Base-by-base conservation (phyloP, 2,113 vertebrate species). In the Campylomormyrus tamandua region DNA sequence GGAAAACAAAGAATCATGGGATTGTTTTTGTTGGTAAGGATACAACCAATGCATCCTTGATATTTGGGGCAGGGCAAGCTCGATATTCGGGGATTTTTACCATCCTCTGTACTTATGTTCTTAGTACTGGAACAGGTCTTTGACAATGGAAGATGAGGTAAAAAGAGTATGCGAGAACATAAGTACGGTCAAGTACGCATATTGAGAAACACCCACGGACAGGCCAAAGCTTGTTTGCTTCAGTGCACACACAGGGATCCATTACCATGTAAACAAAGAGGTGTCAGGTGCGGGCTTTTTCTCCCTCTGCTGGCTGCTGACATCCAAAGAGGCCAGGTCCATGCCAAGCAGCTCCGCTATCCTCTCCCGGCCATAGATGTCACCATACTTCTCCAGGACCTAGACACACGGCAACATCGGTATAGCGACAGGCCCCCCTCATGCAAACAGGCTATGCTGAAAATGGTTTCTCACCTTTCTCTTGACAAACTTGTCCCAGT, bases 401-500 rank as follows among this genome's bases (percentile, higher is more conserved):
- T 98, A 88, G 5, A 90, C 3, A 24, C 31, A 48, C 31, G 7
- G 19, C 3, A 5, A 42, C 3, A 49, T 89, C 70, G 56, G 24
- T 53, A 17, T 21, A 31, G 15, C 10, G 2, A 35, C 15, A 21
- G 83, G 15, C 8, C 50, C 8, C 50, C 27, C 13, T 9, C 52
- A 88, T 15, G n/a, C 58, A 48, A 48, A 49, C 21, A 11, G 42
- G 5, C 74, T 48, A 10, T n/a, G 35, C 15, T 7, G 15, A 19
- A 53, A 7, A 1, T 48, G 3, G n/a, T 5, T n/a, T 74, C 95
- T 95, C 91, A 98, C 98, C 96, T 98, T 98, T 93, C 97, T 95
- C 91, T 98, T 98, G 77, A 98, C 97, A 95, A 98, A 98, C 94
- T 98, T 98, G 95, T 98, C 98, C 98, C 98, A 98, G 94, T 98